Evolutionary conservation across 1,140 invertebrate species (phyloP).

Genomic region (Drosophila arizonae): DNA sequence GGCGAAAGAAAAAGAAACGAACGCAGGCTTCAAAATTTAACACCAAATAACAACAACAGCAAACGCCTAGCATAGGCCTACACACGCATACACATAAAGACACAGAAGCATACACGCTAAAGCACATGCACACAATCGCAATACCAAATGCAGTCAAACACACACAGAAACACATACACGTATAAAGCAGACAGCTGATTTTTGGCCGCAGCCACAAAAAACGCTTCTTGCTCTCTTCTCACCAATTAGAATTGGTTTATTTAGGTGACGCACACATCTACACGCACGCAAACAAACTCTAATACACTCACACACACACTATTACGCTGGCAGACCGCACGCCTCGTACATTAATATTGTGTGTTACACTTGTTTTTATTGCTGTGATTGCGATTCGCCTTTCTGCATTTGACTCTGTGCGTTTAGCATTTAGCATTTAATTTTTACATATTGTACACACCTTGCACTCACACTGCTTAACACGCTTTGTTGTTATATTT

Average conservation of each 20-base stretch:
- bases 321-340: conserved; percentile 28
- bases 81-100: not conserved
- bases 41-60: conserved; percentile 16
- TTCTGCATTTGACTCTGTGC: conserved; percentile 24
- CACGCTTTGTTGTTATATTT: conserved; percentile 24
- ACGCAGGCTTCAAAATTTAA: conserved; percentile 37
- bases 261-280: conserved; percentile 44
- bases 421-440: not conserved
- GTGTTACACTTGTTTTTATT: conserved; percentile 52
- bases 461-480: conserved; percentile 37
- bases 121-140: conserved; percentile 1
- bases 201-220: conserved; percentile 30
- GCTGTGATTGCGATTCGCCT: conserved; percentile 38
- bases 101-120: conserved; percentile 2
- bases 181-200: conserved; percentile 40
- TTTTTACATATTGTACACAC: conserved; percentile 31
- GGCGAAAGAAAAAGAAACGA: conserved; percentile 34
- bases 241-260: conserved; percentile 42
- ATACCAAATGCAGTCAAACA: not conserved
- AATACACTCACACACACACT: conserved; percentile 20
- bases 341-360: conserved; percentile 27
- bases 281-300: conserved; percentile 17
- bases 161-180: conserved; percentile 9
- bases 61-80: conserved; percentile 15
- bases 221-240: conserved; percentile 36